Evolutionary conservation across 1,140 invertebrate species (phyloP).

Genomic region (Schlechtendalia chinensis): DNA sequence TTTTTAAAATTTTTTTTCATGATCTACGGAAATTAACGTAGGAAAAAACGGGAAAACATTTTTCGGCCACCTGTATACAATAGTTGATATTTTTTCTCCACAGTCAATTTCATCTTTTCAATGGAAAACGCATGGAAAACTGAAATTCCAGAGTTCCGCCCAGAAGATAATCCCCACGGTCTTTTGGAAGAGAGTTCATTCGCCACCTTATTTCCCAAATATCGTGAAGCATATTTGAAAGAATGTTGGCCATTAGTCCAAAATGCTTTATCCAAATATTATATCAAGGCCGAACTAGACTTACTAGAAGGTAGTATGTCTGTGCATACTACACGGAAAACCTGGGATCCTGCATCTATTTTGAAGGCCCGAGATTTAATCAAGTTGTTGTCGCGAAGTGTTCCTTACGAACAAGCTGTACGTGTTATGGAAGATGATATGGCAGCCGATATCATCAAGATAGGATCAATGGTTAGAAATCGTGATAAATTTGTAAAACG

Average conservation of each 20-base stretch:
- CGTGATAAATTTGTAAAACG: constrained; percentile 95
- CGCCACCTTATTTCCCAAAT: constrained; percentile 82
- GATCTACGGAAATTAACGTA: too few relatives aligned
- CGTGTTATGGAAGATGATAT: constrained; percentile 85
- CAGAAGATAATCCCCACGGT: constrained; percentile 87
- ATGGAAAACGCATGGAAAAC: constrained; percentile 84
- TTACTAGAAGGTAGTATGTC: constrained; percentile 93
- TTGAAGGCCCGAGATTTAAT: constrained; percentile 96
- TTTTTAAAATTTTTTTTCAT: too few relatives aligned
- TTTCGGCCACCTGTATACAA: too few relatives aligned
- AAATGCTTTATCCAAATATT: constrained; percentile 74
- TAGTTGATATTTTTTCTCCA: too few relatives aligned
- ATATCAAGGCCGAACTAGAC: constrained; percentile 89
- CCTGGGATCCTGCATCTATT: constrained; percentile 98
- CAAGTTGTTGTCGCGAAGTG: constrained; percentile 90
- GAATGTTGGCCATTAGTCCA: constrained; percentile 95
- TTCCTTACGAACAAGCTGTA: constrained; percentile 93
- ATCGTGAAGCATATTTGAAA: constrained; percentile 93
- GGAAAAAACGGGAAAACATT: too few relatives aligned
- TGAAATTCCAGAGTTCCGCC: constrained; percentile 87
- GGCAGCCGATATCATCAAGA: constrained; percentile 96
- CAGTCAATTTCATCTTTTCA: background rate
- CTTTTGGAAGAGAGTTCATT: constrained; percentile 76
- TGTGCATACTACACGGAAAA: constrained; percentile 93
- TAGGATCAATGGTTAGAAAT: constrained; percentile 85